A percentile compares a stretch with the other conserved stretches of the same genome.
These are phyloP conservation scores for Panthera uncia DNA, from an alignment of 2,113 vertebrate species.

Conservation along the genomic window DNA sequence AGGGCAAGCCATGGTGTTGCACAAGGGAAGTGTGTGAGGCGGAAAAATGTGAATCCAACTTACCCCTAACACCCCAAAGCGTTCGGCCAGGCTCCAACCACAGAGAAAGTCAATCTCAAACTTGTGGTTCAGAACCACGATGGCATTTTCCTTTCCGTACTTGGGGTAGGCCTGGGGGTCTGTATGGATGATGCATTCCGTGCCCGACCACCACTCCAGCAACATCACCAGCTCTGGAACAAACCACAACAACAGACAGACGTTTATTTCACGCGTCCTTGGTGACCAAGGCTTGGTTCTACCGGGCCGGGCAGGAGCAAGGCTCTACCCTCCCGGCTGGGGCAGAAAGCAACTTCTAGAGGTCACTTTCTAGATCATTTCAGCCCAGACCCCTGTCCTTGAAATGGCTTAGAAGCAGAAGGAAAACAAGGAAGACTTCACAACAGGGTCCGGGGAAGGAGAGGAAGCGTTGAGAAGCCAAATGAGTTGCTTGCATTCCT, in stretches of 20 bases:
- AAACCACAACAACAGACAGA: conserved; percentile 67
- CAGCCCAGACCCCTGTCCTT: background rate
- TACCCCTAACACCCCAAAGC: conserved; percentile 96
- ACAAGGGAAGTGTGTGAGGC: fast-evolving
- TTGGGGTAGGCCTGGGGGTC: conserved; percentile 87
- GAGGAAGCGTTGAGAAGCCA: background rate
- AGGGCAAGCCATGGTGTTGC: fast-evolving
- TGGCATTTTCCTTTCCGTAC: conserved; percentile 94
- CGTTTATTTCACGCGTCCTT: background rate
- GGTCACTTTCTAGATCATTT: fast-evolving
- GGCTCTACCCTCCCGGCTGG: background rate
- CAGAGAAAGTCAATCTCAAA: conserved; percentile 99
- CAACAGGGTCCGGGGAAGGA: background rate
- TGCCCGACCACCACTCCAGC: conserved; percentile 98
- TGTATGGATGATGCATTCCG: conserved; percentile 93
- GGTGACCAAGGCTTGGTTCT: fast-evolving
- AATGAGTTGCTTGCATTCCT: background rate
- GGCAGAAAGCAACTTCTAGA: no score
- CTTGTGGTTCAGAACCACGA: conserved; percentile 96
- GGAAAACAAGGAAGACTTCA: background rate
- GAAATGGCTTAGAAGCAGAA: background rate
- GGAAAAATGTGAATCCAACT: conserved; percentile 75
- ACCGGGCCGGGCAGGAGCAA: fast-evolving
- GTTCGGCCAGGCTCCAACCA: conserved; percentile 96
- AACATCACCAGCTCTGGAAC: conserved; percentile 94